Evolutionary conservation across 2,797 vertebrate genomes (phyloP), one percentile per base, ranked within the genome.

Genomic region (Spheniscus humboldti): DNA sequence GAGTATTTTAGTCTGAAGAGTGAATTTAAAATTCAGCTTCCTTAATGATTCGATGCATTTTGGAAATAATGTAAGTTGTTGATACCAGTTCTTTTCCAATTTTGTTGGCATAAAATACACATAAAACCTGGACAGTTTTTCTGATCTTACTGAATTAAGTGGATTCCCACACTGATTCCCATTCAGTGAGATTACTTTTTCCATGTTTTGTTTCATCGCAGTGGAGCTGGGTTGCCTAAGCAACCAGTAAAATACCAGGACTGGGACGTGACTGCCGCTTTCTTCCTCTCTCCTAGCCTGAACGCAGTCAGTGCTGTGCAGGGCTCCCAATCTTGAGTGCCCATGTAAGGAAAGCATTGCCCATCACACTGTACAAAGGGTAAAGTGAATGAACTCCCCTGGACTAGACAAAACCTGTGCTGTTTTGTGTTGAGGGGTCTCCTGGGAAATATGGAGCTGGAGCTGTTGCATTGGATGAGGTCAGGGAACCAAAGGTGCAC

Each of bases 221-320:
- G 97, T 97, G 89, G 97, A 98, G 97, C 97, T 98, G 94, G 80
- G 99, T 99, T 99, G 97, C 98, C 98, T 97, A 98, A 98, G 98
- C 98, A 99, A 98, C 98, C 85, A 35, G 60, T 86, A 81, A 94
- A 96, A 88, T 86, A 60, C 85, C 94, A 88, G 68, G 41, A 62
- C 60, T 69, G 96, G 92, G 50, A 90, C 24, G 31, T 17, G 33
- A 22, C 91, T 91, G 73, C 81, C 95, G 60, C 96, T 96, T 96
- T 84, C 91, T 94, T 95, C 92, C 85, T 97, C 96, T 95, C 97
- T 97, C 45, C 39, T 92, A 95, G 27, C 17, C 27, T 55, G 35
- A 81, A 57, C 3, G 0, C n/a, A 64, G 33, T 50, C 35, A 30
- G 18, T 37, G 37, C 69, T 47, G 22, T 28, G n/a, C 53, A 59